Evolutionary conservation across 1,140 invertebrate species (phyloP).

Genomic region (Aphaenogaster rudis): DNA sequence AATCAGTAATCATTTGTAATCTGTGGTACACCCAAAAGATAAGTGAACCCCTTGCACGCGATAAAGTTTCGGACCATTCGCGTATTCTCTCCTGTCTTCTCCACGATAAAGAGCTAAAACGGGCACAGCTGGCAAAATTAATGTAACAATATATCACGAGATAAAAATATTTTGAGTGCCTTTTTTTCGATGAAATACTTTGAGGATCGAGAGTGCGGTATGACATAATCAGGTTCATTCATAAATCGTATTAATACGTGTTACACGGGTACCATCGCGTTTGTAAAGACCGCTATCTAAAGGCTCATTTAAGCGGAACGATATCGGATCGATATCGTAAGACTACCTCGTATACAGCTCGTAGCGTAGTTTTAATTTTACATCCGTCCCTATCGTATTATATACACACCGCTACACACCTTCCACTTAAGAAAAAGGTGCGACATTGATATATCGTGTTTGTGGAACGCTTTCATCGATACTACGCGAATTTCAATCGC

Average conservation of each 20-base stretch:
- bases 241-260: conserved; percentile 13
- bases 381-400: neutral
- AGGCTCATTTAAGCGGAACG: conserved; percentile 40
- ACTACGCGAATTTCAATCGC: neutral
- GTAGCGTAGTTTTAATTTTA: conserved; percentile 47
- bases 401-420: neutral
- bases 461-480: neutral
- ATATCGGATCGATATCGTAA: conserved; percentile 35
- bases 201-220: neutral
- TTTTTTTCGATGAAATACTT: neutral
- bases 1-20: no score
- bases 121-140: neutral
- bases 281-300: conserved; percentile 29
- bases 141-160: neutral
- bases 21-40: no score
- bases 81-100: neutral
- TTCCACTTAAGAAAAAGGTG: neutral
- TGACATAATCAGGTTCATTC: conserved; percentile 24
- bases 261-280: neutral
- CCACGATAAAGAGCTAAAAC: no score
- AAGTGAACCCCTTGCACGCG: neutral
- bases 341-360: neutral
- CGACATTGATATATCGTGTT: neutral
- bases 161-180: neutral
- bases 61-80: conserved; percentile 4